Evolutionary conservation across 1,140 invertebrate genomes (phyloP), one percentile per base, ranked within the genome.

Genomic region (Drosophila equinoxialis): DNA sequence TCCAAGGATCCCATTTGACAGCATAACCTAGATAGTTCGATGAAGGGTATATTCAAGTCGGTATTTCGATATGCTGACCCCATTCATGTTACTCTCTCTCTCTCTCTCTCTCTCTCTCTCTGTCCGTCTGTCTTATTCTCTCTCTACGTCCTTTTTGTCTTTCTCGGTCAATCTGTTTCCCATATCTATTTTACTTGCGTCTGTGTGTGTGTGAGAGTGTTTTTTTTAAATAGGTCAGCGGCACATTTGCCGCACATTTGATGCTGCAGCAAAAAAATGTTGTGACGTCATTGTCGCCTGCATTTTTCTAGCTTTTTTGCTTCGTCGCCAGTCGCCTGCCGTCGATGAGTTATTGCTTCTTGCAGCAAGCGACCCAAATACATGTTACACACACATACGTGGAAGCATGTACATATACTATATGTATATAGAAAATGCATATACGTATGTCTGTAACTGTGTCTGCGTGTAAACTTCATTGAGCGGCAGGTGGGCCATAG

Each of bases 211-310:
- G 30, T 6, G 45, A 23, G 10, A 11, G 30, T 30, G 6, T 30
- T 30, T 30, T 30, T 51, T 17, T 59, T 84, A 89, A 84, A 89
- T 87, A 80, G 84, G 84, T 87, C 84, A 87, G 80, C 84, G 84
- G 80, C 84, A 87, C 84, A 60, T 60, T 42, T 65, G 37, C 39
- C 14, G 42, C 37, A 68, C 30, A 51, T 37, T 48, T 35, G 20
- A 37, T 68, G 61, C 63, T 65, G 74, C 69, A 62, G 74, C 74
- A 37, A 14, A 51, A 51, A 51, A 51, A 23, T 66, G 70, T 70
- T 60, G 77, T 87, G 84, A 87, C 84, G 84, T 87, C 83, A 87
- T 87, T 89, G 75, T 77, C 78, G 68, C 59, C 76, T 77, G 68
- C 69, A 67, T 79, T 80, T 65, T 17, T 20, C 23, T 45, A 6